phyloP scores from a whole-genome alignment of 2,888 invertebrate species.

The Tipula unca region DNA sequence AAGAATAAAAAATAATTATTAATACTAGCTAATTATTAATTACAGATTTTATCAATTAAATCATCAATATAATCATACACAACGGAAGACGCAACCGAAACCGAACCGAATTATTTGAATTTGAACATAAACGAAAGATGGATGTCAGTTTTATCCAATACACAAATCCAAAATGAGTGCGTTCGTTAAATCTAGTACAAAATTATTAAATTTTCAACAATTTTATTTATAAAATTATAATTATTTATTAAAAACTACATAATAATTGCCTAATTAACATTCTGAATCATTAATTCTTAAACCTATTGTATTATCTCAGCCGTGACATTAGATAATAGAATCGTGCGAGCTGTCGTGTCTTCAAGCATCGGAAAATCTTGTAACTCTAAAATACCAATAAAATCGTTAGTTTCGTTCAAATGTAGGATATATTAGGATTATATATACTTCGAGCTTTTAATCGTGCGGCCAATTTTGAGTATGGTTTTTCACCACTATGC shows the following conservation, averaged over 20 bases:
- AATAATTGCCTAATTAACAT: background rate
- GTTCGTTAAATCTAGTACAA: background rate
- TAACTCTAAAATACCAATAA: background rate
- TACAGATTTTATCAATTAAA: too few relatives aligned
- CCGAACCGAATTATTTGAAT: too few relatives aligned
- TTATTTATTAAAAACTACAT: background rate
- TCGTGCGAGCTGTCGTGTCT: background rate
- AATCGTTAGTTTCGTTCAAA: background rate
- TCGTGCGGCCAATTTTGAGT: constrained; percentile 1
- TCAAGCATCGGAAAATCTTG: background rate
- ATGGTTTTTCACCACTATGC: background rate
- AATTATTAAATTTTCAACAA: background rate
- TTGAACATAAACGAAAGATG: too few relatives aligned
- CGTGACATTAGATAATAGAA: background rate
- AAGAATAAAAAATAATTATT: too few relatives aligned
- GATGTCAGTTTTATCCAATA: too few relatives aligned
- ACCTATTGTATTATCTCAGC: background rate
- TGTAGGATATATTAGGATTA: background rate
- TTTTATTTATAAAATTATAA: background rate
- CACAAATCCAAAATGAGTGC: background rate
- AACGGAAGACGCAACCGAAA: too few relatives aligned
- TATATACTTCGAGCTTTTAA: background rate
- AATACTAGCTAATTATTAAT: too few relatives aligned
- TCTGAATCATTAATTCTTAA: background rate
- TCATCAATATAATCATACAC: too few relatives aligned